A percentile compares a stretch with the other conserved stretches of the same genome.
Conservation (phyloP, 1,140 invertebrate genomes). For the Euwallacea fornicatus region DNA sequence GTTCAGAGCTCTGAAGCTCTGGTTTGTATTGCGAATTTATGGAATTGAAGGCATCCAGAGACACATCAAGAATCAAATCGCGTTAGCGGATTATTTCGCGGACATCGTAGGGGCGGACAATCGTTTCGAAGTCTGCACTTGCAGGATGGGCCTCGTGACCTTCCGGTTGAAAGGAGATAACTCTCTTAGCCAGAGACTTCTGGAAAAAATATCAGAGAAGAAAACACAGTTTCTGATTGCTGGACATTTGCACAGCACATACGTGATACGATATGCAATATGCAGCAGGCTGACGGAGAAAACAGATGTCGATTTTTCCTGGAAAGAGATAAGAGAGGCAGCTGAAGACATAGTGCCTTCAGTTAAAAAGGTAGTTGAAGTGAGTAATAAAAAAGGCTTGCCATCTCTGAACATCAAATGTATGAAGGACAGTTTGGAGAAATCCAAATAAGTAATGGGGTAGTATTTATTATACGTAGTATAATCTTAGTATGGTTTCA, state of each 20-base stretch:
- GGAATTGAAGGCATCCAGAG: conserved; percentile 80
- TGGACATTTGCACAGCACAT: conserved; percentile 66
- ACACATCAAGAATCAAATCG: conserved; percentile 77
- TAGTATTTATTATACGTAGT: too few relatives aligned
- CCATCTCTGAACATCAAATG: conserved; percentile 33
- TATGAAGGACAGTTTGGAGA: conserved; percentile 48
- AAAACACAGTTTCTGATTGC: conserved; percentile 85
- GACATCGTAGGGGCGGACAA: conserved; percentile 67
- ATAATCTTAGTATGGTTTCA: too few relatives aligned
- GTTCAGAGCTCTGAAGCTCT: conserved; percentile 91
- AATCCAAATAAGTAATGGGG: conserved; percentile 52
- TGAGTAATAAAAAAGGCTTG: conserved; percentile 21
- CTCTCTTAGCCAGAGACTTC: conserved; percentile 69
- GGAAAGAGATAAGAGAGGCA: conserved; percentile 73
- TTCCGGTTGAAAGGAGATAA: conserved; percentile 83
- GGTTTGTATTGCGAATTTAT: conserved; percentile 87
- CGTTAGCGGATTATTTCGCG: conserved; percentile 78
- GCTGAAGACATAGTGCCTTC: conserved; percentile 53
- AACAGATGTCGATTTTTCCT: conserved; percentile 78
- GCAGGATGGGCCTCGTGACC: conserved; percentile 80
- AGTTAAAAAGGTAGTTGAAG: conserved; percentile 5
- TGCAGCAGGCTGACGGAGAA: conserved; percentile 71
- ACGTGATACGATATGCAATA: conserved; percentile 82
- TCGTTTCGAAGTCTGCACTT: conserved; percentile 68
- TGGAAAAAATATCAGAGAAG: conserved; percentile 74